Evolutionary conservation across 2,113 vertebrate genomes (phyloP).

Genomic region (Varanus salvator): DNA sequence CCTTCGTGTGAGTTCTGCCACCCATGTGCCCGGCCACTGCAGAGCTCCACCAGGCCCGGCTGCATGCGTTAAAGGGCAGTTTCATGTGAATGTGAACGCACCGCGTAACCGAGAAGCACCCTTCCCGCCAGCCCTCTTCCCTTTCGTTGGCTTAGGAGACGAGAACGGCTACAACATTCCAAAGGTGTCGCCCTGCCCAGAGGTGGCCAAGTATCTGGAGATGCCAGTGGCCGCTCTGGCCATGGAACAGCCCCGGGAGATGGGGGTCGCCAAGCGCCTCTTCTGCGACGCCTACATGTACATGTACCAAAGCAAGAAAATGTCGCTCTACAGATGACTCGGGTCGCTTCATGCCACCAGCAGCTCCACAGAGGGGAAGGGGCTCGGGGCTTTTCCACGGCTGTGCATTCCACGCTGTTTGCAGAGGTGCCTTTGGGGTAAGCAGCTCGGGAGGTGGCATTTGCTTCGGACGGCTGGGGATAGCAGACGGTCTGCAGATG

Average conservation of each 20-base stretch:
- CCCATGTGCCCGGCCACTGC: background rate
- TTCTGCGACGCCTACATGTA: conserved; percentile 94
- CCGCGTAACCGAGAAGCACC: background rate
- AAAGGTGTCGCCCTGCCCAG: conserved; percentile 80
- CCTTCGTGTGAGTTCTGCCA: background rate
- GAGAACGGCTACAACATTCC: conserved; percentile 88
- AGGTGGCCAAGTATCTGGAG: conserved; percentile 83
- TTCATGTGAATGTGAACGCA: background rate
- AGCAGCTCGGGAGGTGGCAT: background rate
- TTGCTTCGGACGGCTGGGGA: accelerated
- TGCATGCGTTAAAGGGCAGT: background rate
- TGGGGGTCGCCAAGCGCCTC: conserved; percentile 91
- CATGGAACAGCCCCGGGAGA: conserved; percentile 84
- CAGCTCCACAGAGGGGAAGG: accelerated
- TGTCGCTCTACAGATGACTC: conserved; percentile 84
- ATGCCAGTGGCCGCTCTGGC: conserved; percentile 80
- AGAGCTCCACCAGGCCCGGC: background rate
- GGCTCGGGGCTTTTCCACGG: background rate
- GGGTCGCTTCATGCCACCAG: background rate
- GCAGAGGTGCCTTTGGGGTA: background rate
- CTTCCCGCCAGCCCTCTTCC: background rate
- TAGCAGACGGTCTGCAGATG: background rate
- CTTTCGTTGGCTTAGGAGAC: conserved; percentile 73
- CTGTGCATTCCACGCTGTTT: background rate
- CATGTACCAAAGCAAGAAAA: conserved; percentile 87